Evolutionary conservation across 1,140 invertebrate species (phyloP).

Genomic region (Drosophila bocki): DNA sequence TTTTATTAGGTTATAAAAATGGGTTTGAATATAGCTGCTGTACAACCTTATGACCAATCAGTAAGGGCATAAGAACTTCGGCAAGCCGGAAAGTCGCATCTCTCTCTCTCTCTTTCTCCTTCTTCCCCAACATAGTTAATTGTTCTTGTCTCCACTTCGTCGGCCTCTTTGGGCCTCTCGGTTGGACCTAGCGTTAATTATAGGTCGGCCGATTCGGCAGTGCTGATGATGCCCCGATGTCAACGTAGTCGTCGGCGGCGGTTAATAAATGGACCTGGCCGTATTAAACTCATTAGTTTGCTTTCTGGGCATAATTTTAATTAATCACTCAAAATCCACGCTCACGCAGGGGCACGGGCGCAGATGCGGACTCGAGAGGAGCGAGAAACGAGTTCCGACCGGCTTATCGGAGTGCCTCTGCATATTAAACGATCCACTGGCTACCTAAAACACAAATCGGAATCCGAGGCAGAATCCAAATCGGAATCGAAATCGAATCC

Average conservation of each 20-base stretch:
- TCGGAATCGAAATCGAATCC: slow-evolving; percentile 34
- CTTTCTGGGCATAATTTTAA: slow-evolving; percentile 79
- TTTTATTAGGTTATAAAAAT: background rate
- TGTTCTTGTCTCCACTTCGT: slow-evolving; percentile 43
- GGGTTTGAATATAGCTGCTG: too few relatives aligned
- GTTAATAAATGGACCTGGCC: slow-evolving; percentile 76
- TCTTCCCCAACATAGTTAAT: background rate
- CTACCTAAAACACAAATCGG: slow-evolving; percentile 64
- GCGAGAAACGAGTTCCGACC: slow-evolving; percentile 44
- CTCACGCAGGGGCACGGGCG: slow-evolving; percentile 29
- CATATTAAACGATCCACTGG: slow-evolving; percentile 69
- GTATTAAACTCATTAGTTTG: slow-evolving; percentile 84
- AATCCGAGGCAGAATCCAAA: slow-evolving; percentile 31
- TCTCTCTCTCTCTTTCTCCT: background rate
- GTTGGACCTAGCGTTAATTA: slow-evolving; percentile 75
- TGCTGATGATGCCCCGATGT: slow-evolving; percentile 62
- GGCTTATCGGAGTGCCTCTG: slow-evolving; percentile 58
- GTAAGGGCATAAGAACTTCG: slow-evolving; percentile 6
- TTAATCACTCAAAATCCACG: slow-evolving; percentile 79
- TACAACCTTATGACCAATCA: too few relatives aligned
- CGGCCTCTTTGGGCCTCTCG: slow-evolving; percentile 54
- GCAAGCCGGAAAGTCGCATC: background rate
- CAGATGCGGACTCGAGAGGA: slow-evolving; percentile 28
- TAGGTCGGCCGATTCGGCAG: slow-evolving; percentile 55
- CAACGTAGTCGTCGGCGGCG: slow-evolving; percentile 48